These are phyloP conservation scores for Lagorchestes hirsutus DNA, from an alignment of 2,797 vertebrate species.

Conservation along the genomic window DNA sequence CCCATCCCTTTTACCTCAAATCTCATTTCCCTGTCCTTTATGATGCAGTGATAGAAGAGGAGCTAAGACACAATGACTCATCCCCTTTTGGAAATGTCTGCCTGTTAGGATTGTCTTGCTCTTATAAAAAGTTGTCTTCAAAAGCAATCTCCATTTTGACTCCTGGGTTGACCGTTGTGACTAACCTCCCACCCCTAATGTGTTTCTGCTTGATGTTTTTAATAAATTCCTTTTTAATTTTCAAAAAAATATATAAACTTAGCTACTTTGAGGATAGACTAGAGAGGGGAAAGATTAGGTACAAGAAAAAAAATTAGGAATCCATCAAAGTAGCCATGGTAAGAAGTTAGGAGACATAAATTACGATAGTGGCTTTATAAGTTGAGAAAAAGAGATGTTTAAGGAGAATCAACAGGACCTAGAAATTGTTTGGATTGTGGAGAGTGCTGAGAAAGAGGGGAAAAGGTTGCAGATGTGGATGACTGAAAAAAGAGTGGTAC, in stretches of 20 bases:
- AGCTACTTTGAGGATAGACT: neutral
- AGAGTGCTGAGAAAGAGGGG: neutral
- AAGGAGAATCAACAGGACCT: neutral
- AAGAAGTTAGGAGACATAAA: neutral
- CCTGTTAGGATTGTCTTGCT: too few species aligned
- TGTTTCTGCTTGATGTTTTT: neutral
- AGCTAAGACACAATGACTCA: neutral
- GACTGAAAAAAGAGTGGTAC: neutral
- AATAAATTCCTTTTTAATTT: neutral
- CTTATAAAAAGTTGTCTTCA: neutral
- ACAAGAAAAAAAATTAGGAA: neutral
- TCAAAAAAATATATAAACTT: neutral
- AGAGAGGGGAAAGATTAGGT: neutral
- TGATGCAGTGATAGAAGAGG: neutral
- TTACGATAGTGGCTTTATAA: neutral
- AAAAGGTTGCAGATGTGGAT: neutral
- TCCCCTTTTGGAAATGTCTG: neutral
- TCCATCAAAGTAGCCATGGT: neutral
- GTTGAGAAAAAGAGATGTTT: neutral
- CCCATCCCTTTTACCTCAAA: neutral
- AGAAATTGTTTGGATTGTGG: neutral
- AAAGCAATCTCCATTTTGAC: neutral
- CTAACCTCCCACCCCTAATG: fast-evolving
- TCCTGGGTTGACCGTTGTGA: neutral
- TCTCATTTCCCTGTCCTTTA: neutral